Evolutionary conservation across 2,797 vertebrate genomes (phyloP), one percentile per base, ranked within the genome.

Genomic region (Brachyalestes nurse): DNA sequence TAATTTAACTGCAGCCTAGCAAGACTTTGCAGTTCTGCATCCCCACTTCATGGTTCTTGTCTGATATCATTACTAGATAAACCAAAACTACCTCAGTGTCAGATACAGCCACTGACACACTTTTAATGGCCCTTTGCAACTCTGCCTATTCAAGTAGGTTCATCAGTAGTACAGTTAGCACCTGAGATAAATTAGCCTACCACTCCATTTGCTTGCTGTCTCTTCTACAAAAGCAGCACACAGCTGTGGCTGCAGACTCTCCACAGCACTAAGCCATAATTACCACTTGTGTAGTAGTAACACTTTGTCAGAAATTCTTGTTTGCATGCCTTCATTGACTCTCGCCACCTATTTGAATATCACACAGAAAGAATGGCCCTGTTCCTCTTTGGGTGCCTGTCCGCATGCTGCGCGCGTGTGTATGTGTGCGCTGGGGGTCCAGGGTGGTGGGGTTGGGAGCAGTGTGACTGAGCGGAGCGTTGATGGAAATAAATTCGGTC

Each of bases 331-430:
- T 34, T 57, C 28, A 16, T 57, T 72, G 16, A n/a, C 49, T 23
- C 51, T 72, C 19, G 83, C 88, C 88, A 92, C 91, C 60, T 85
- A 91, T 91, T 92, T 92, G 82, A 91, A 92, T 92, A 92, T 90
- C 88, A 91, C 91, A 90, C 86, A 66, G 76, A 75, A 83, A 89
- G 87, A 90, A 88, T 87, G 89, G 88, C 83, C 85, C 87, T 89
- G 89, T 88, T 85, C 85, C 87, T 79, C 85, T 88, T 79, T 86
- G 87, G 89, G 84, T 88, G 84, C 89, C 82, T 79, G 25, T 81
- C 83, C 88, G 28, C 75, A 84, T 77, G 90, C 90, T 90, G 88
- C n/a, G 88, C 83, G 79, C 81, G 83, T 69, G 23, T 34, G 28
- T 57, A 28, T 2, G 12, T 53, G 69, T n/a, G 49, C 12, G 40